Percentiles rank a stretch among this genome's conserved stretches.
Evolutionary conservation across 1,140 invertebrate species (phyloP).

Genomic region (Panonychus citri): DNA sequence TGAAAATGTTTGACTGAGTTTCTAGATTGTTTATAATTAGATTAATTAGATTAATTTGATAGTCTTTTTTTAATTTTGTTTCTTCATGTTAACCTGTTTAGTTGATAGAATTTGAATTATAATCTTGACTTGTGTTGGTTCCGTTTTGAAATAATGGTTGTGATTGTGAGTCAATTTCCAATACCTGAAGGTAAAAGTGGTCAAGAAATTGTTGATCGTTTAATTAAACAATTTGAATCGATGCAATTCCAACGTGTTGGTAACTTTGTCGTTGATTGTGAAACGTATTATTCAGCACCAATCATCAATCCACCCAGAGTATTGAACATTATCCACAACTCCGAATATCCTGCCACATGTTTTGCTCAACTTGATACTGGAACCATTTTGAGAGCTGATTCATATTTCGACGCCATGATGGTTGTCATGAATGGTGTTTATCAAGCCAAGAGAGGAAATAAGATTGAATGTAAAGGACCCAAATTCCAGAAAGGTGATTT

Average conservation of each 20-base stretch:
- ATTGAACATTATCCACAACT: slow-evolving; percentile 77
- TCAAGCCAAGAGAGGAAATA: slow-evolving; percentile 54
- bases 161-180: slow-evolving; percentile 14
- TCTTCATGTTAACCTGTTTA: too few relatives aligned
- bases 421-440: slow-evolving; percentile 64
- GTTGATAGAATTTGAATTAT: too few relatives aligned
- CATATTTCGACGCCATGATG: slow-evolving; percentile 73
- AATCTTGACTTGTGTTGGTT: too few relatives aligned
- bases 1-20: too few relatives aligned
- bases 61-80: too few relatives aligned
- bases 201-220: slow-evolving; percentile 35
- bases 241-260: slow-evolving; percentile 63
- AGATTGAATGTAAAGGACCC: slow-evolving; percentile 70
- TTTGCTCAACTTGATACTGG: slow-evolving; percentile 64
- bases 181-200: slow-evolving; percentile 15
- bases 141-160: background rate
- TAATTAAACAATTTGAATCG: slow-evolving; percentile 57
- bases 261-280: slow-evolving; percentile 78
- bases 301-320: slow-evolving; percentile 36
- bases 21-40: too few relatives aligned
- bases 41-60: too few relatives aligned
- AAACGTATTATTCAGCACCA: slow-evolving; percentile 58
- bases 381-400: slow-evolving; percentile 56
- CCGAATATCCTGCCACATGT: slow-evolving; percentile 75
- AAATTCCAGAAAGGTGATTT: slow-evolving; percentile 82